Percentiles rank a stretch among this genome's conserved stretches.
Conservation (phyloP, 2,888 invertebrate genomes). For the Andrena praecox region DNA sequence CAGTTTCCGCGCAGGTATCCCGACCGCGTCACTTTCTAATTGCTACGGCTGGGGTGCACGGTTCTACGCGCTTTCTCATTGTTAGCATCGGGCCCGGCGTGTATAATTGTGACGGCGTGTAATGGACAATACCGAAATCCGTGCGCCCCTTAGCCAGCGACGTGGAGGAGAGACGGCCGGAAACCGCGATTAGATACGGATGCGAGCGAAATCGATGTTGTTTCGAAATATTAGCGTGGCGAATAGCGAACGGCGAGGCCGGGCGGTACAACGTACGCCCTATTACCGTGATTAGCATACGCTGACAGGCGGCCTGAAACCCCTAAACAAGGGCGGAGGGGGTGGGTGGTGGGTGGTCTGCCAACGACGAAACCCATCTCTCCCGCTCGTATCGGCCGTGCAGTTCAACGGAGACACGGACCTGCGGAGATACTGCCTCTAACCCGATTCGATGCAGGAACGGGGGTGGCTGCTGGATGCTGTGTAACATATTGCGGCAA, state of each 20-base stretch:
- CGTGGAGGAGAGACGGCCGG: constrained; percentile 43
- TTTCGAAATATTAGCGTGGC: constrained; percentile 80
- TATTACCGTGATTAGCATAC: constrained; percentile 84
- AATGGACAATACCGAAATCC: constrained; percentile 75
- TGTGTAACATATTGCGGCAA: constrained; percentile 83
- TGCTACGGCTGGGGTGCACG: not conserved
- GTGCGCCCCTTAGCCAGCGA: constrained; percentile 46
- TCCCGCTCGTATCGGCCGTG: constrained; percentile 40
- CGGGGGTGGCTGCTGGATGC: constrained; percentile 54
- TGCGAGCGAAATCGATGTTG: constrained; percentile 77
- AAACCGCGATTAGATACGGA: constrained; percentile 49
- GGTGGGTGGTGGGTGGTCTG: not conserved
- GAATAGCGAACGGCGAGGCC: constrained; percentile 67
- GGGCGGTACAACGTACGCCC: constrained; percentile 78
- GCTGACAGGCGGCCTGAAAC: constrained; percentile 78
- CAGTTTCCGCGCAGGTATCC: constrained; percentile 14
- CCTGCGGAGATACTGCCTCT: constrained; percentile 65
- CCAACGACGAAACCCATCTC: constrained; percentile 52
- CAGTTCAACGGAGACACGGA: constrained; percentile 59
- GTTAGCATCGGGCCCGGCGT: constrained; percentile 42
- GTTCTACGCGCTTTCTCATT: constrained; percentile 54
- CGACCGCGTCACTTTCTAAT: constrained; percentile 42
- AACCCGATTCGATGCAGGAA: constrained; percentile 65
- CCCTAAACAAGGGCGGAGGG: constrained; percentile 62
- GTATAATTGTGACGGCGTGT: constrained; percentile 75